Conservation (phyloP, 2,797 vertebrate genomes). For the Aldrovandia affinis region DNA sequence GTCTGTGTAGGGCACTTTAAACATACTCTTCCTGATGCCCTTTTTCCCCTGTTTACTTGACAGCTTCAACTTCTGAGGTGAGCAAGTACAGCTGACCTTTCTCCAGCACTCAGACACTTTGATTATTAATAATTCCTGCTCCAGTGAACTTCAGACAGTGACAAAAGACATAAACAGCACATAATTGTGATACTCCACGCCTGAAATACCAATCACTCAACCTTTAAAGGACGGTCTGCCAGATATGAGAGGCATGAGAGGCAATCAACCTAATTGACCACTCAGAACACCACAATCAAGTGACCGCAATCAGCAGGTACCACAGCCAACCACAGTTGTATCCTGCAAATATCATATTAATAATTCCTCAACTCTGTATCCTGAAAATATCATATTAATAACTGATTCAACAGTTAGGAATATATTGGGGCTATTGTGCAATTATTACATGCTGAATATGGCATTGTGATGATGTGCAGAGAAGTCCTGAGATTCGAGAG, state of each 20-base stretch:
- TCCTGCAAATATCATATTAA: too few relatives aligned
- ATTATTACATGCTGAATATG: constrained; percentile 1
- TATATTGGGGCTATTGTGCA: not conserved
- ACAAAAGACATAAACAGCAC: constrained; percentile 13
- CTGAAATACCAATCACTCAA: constrained; percentile 29
- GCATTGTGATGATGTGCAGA: too few relatives aligned
- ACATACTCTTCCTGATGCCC: not conserved
- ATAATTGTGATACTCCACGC: not conserved
- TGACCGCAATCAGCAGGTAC: not conserved
- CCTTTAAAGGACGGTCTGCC: constrained; percentile 24
- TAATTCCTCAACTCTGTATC: too few relatives aligned
- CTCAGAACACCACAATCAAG: constrained; percentile 4
- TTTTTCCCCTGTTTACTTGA: not conserved
- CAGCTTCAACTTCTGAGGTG: not conserved
- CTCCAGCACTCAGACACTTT: constrained; percentile 12
- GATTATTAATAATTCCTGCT: constrained; percentile 21
- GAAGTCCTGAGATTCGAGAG: too few relatives aligned
- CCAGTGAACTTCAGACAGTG: constrained; percentile 11
- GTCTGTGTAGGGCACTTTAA: not conserved
- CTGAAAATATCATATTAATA: constrained; percentile 8
- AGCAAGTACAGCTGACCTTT: not conserved
- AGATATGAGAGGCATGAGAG: not conserved
- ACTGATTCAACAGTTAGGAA: not conserved
- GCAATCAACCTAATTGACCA: constrained; percentile 17
- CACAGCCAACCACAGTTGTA: too few relatives aligned